Evolutionary conservation across 2,888 invertebrate species (phyloP).

Genomic region (Lasius fuliginosus): DNA sequence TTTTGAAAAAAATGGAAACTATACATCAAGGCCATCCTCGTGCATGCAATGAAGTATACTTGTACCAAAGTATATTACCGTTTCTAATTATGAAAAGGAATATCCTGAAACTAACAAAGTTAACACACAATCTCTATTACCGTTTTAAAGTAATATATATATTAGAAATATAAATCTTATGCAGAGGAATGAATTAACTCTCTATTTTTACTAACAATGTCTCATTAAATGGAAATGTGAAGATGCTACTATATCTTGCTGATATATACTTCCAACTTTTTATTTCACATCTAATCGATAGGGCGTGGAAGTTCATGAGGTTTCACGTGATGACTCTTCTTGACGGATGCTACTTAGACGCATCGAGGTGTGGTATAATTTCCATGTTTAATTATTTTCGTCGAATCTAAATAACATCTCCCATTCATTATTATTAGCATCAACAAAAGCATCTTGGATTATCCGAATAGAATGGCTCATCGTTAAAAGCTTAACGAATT

Average conservation of each 20-base stretch:
- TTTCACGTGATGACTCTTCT: slow-evolving; percentile 15
- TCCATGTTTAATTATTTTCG: slow-evolving; percentile 13
- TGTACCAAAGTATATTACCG: slow-evolving; percentile 79
- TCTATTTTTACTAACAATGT: slow-evolving; percentile 75
- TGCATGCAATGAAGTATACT: slow-evolving; percentile 71
- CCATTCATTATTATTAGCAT: neutral
- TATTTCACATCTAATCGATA: slow-evolving; percentile 43
- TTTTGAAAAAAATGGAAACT: slow-evolving; percentile 66
- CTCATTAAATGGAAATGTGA: slow-evolving; percentile 60
- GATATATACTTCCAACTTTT: slow-evolving; percentile 56
- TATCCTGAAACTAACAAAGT: slow-evolving; percentile 69
- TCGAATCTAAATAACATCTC: slow-evolving; percentile 8
- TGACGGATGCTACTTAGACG: neutral
- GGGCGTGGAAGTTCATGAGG: slow-evolving; percentile 5
- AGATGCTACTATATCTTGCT: slow-evolving; percentile 65
- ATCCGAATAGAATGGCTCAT: neutral
- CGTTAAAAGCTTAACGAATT: slow-evolving; percentile 21
- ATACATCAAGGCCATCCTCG: slow-evolving; percentile 75
- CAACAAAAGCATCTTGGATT: neutral
- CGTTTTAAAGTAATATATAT: slow-evolving; percentile 69
- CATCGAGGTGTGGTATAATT: neutral
- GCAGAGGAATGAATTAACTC: slow-evolving; percentile 61
- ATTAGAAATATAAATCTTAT: slow-evolving; percentile 62
- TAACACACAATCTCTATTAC: slow-evolving; percentile 67
- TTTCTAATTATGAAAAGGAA: slow-evolving; percentile 72